Conservation (phyloP, 2,888 invertebrate species). For the Galeopsomyia nigrocyanea region DNA sequence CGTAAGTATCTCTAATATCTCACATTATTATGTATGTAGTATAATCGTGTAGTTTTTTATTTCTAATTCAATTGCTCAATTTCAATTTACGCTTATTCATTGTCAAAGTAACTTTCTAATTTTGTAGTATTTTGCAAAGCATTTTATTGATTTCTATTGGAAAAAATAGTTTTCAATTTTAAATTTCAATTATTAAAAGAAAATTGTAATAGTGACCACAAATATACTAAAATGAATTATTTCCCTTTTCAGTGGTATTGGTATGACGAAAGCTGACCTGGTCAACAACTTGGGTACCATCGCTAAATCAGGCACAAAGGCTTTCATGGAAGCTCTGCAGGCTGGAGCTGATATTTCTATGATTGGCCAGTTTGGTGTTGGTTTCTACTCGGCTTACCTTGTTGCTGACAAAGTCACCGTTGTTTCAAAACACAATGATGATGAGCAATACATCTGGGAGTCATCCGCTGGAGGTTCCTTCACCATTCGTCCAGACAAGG, state of each 20-base stretch:
- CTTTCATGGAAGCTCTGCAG: conserved; percentile 99
- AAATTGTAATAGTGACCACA: neutral
- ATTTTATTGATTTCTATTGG: neutral
- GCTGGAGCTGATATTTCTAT: conserved; percentile 99
- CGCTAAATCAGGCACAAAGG: conserved; percentile 99
- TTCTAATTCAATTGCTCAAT: neutral
- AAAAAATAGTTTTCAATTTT: neutral
- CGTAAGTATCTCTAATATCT: conserved; percentile 40
- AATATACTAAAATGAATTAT: conserved; percentile 13
- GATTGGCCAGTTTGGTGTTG: conserved; percentile 99
- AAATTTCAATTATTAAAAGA: neutral
- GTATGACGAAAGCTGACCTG: conserved; percentile 99
- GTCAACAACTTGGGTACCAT: conserved; percentile 99
- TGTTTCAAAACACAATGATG: conserved; percentile 96
- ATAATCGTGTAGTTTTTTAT: neutral
- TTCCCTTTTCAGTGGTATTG: conserved; percentile 77
- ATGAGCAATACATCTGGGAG: conserved; percentile 98
- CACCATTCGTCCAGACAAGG: conserved; percentile 84
- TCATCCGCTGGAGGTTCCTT: conserved; percentile 98
- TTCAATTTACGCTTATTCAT: neutral
- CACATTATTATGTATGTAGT: neutral
- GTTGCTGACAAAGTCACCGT: conserved; percentile 96
- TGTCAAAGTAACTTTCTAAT: neutral
- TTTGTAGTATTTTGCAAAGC: no score
- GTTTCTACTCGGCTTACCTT: conserved; percentile 99